Base-by-base conservation (phyloP, 2,888 invertebrate genomes). In the Folsomia manolachei region DNA sequence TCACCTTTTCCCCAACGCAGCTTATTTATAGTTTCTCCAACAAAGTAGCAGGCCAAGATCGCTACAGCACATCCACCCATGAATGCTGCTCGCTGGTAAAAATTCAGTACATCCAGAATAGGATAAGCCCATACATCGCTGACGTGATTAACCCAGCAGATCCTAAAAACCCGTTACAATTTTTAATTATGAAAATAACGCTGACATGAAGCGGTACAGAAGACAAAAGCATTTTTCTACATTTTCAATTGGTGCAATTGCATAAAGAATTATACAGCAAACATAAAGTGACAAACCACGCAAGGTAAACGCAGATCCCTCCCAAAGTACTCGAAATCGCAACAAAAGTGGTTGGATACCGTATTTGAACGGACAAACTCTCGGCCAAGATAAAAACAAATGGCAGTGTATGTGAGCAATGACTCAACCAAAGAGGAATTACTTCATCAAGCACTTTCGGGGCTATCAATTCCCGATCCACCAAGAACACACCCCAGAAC, bases 101-200 rank as follows among this genome's bases (percentile, higher is more conserved):
- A 86, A 82, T 90, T 88, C 62, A 97, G 85, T 0, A 94, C 90
- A 73, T 90, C 89, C 78, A 97, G 86, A 63, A 97, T 88, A 0
- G 96, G 96, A 83, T 97, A 97, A 0, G 95, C 95, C 97, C 97
- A 97, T 77, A 90, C 86, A 60, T 92, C 91, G 26, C 90, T 89
- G 78, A 88, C 88, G 76, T 87, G 87, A 82, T 90, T 90, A 70
- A 94, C 89, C 27, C 91, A 85, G 83, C 91, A 91, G 67, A 93
- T 85, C 87, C 87, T 87, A 81, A 23, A 83, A 56, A 19, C 4
- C 21, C 4, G n/a, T 19, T 19, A 56, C 18, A 56, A 56, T n/a
- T 18, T 56, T 56, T 56, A 56, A 56, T 56, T 56, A n/a, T 83
- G 75, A 65, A 39, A 39, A 39, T 39, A 39, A 39, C 4, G 4